These are phyloP conservation scores for Aporophyla nigra DNA, from an alignment of 2,888 invertebrate genomes.

Conservation along the genomic window DNA sequence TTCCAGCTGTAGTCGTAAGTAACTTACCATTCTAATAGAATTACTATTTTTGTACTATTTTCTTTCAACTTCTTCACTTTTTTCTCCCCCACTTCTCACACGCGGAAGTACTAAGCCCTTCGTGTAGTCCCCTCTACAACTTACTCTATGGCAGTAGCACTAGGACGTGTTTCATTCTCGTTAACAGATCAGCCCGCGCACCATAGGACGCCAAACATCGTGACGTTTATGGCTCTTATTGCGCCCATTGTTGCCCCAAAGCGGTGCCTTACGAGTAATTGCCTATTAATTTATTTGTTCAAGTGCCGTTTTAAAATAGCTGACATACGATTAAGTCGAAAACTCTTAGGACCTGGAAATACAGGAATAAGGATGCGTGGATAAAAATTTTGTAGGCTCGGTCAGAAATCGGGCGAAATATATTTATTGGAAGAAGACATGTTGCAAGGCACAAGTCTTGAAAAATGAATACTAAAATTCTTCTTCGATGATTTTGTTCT, in stretches of 20 bases:
- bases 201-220: constrained; percentile 85
- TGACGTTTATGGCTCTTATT: constrained; percentile 87
- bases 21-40: background rate
- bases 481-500: background rate
- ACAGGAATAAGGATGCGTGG: background rate
- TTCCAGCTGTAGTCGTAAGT: background rate
- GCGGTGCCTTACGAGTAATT: constrained; percentile 80
- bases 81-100: background rate
- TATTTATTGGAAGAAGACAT: background rate
- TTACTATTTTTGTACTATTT: no score
- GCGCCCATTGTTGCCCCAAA: constrained; percentile 80
- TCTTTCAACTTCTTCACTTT: background rate
- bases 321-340: constrained; percentile 43
- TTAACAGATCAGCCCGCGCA: constrained; percentile 85
- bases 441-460: background rate
- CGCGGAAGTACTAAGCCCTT: constrained; percentile 41
- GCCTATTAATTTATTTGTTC: constrained; percentile 73
- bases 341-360: constrained; percentile 8
- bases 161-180: constrained; percentile 86
- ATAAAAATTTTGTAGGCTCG: background rate
- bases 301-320: constrained; percentile 61
- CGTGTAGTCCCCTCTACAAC: constrained; percentile 32
- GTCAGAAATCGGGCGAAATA: fast-evolving
- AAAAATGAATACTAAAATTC: background rate
- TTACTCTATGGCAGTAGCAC: constrained; percentile 76